Base-by-base conservation (phyloP, 2,113 vertebrate genomes). In the Mixornis gularis region DNA sequence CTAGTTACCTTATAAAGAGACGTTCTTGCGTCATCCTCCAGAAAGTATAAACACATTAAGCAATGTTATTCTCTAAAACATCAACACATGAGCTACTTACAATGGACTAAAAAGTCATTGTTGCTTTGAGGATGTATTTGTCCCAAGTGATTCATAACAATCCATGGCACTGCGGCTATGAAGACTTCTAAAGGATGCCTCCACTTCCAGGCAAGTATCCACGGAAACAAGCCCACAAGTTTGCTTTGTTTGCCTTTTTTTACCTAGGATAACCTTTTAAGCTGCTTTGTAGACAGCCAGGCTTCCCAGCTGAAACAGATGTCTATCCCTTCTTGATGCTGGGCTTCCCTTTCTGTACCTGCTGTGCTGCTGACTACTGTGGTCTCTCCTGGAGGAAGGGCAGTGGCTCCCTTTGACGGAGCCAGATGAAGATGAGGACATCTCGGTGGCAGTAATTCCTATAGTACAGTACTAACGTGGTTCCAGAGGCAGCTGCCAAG, bases 101-200 rank as follows among this genome's bases (percentile, higher is more conserved):
- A 96, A 93, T 95, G 87, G 87, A 94, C 91, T 94, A 93, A 96
- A 92, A 94, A 96, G 87, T 95, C 96, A 96, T 95, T 96, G 91
- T 96, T 96, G 89, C 85, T 96, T 93, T 96, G 96, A 95, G 94
- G 95, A 95, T 93, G 90, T 94, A 95, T 96, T 96, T 95, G 95
- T 96, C 94, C 94, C 95, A 95, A 95, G 94, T 96, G 95, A 96
- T 96, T 96, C 94, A 95, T 96, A 95, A 94, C 94, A 89, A 87
- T 95, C 85, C 70, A 71, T 89, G 85, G 89, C 94, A 96, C 91
- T 89, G 92, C 3, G 76, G 94, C 95, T 90, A 87, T 71, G 95
- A 89, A 93, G 91, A 94, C 94, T 93, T 95, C 94, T 94, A 83
- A 96, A 95, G 85, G 94, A 96, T 96, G 92, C 91, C 89, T 95